Evolutionary conservation across 2,888 invertebrate species (phyloP).

Genomic region (Drosophila picticornis): DNA sequence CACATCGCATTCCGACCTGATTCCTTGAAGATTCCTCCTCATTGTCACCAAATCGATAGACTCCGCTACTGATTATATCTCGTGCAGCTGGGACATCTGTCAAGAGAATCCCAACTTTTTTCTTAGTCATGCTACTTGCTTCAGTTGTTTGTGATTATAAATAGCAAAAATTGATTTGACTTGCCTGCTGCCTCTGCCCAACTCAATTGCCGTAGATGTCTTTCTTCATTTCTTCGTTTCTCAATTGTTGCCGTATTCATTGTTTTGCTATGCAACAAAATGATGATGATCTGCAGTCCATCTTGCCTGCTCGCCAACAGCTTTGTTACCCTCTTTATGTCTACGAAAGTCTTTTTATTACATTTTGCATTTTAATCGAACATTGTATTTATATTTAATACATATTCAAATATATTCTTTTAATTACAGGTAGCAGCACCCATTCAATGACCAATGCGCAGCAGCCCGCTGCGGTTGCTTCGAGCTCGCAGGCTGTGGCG

Average conservation of each 20-base stretch:
- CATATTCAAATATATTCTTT: not conserved
- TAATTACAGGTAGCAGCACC: conserved; percentile 76
- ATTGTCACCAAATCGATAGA: not conserved
- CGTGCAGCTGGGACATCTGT: not conserved
- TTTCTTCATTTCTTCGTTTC: not conserved
- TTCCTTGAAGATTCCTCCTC: not conserved
- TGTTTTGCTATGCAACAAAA: not conserved
- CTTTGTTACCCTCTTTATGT: not conserved
- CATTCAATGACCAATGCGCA: conserved; percentile 81
- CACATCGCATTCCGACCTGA: not conserved
- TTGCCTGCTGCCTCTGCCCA: not conserved
- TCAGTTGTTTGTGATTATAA: not conserved
- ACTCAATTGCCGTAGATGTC: not conserved
- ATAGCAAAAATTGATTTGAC: not conserved
- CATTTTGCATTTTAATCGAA: not conserved
- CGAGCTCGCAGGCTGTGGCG: conserved; percentile 64
- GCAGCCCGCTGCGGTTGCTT: conserved; percentile 52
- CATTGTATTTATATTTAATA: not conserved
- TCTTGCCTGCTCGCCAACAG: not conserved
- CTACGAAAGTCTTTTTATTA: not conserved
- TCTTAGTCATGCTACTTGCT: not conserved
- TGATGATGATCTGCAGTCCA: not conserved
- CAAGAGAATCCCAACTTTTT: not conserved
- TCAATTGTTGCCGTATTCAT: not conserved
- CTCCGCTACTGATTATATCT: not conserved